Base-by-base conservation (phyloP, 2,888 invertebrate species). In the Asteroscopus sphinx region DNA sequence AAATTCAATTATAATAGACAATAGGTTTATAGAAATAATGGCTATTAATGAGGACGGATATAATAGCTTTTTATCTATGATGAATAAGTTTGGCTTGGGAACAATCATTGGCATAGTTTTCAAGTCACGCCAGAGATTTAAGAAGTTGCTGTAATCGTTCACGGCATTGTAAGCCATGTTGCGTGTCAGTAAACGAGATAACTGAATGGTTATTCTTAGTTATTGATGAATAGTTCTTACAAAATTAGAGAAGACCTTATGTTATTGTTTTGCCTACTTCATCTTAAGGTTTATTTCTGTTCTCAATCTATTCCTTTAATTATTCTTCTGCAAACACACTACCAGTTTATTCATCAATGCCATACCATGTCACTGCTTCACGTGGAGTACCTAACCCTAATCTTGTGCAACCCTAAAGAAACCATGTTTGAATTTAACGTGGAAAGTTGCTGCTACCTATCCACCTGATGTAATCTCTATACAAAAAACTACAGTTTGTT, bases 71-170 rank as follows among this genome's bases (percentile, higher is more conserved):
- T 61, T 59, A 60, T 28, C 48, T 49, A 55, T 73, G 40, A 69
- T 73, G 57, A 76, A 73, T 73, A 57, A 54, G 68, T 55, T 68
- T 54, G 36, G 40, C 48, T 57, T 40, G 33, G 36, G 54, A 77
- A 77, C 73, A 77, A 73, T 74, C 44, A 55, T n/a, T 58, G 73
- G 49, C 73, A 73, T 46, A 51, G 75, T 60, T 73, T 62, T 60
- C 33, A 37, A 70, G 60, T 54, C 75, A 74, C 71, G 77, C 39
- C 42, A 56, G 40, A 54, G 45, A 47, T 55, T 67, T 60, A 15
- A 44, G 57, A 40, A 47, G 48, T 33, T 11, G 30, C 25, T 12
- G 9, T 37, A n/a, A 52, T 39, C 39, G 25, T 36, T 46, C 48
- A 46, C 41, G 44, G 28, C 46, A 54, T 53, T 51, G 13, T 64